These are phyloP conservation scores for Ptyas mucosa DNA, from an alignment of 2,113 vertebrate species.

Conservation along the genomic window DNA sequence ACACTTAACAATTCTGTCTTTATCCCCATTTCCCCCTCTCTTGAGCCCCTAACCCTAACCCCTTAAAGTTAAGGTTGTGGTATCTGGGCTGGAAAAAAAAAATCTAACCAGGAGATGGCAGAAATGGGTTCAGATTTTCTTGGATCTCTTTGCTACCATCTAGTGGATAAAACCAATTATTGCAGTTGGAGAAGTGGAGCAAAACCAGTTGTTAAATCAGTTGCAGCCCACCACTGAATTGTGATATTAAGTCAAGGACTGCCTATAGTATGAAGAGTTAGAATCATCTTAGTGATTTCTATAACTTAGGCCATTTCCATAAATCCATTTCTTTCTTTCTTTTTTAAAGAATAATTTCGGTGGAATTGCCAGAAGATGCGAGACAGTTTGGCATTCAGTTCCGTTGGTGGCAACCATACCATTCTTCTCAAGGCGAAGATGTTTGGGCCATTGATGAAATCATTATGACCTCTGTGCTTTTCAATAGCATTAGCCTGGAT, in stretches of 20 bases:
- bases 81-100: background rate
- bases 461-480: slow-evolving; percentile 94
- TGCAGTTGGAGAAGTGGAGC: background rate
- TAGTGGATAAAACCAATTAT: background rate
- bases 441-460: slow-evolving; percentile 98
- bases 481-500: slow-evolving; percentile 96
- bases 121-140: background rate
- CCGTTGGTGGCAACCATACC: slow-evolving; percentile 98
- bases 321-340: background rate
- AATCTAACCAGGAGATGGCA: background rate
- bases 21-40: background rate
- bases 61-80: background rate
- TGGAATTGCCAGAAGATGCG: slow-evolving; percentile 89
- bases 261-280: background rate
- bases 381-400: slow-evolving; percentile 93
- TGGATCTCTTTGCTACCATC: background rate
- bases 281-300: background rate
- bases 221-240: too few relatives aligned
- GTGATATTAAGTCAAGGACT: background rate
- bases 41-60: background rate
- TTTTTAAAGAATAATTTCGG: slow-evolving; percentile 86
- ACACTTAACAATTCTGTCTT: background rate
- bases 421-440: slow-evolving; percentile 90
- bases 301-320: background rate
- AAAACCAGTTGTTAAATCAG: too few relatives aligned